Conservation (phyloP, 1,140 invertebrate genomes). For the Ooceraea biroi region DNA sequence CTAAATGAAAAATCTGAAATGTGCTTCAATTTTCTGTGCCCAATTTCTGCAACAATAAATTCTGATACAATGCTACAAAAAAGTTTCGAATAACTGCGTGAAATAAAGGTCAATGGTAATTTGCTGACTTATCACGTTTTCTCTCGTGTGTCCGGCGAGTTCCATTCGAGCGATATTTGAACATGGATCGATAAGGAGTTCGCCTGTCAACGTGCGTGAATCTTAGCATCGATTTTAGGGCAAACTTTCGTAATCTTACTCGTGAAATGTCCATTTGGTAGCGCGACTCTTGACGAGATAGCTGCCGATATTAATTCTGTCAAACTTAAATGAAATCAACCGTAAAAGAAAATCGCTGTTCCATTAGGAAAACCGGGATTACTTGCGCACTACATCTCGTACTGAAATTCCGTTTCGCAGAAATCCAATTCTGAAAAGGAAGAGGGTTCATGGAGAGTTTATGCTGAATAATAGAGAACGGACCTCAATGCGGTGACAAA, state of each 20-base stretch:
- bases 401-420: neutral
- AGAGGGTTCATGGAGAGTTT: neutral
- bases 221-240: too few species aligned
- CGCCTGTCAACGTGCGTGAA: neutral
- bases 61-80: neutral
- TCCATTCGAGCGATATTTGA: neutral
- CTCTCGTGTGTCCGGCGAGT: neutral
- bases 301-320: too few species aligned
- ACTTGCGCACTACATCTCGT: neutral
- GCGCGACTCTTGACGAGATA: too few species aligned
- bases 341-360: neutral
- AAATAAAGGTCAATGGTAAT: neutral
- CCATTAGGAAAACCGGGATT: neutral
- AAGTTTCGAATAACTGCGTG: neutral
- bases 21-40: neutral
- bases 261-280: too few species aligned
- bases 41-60: neutral
- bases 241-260: too few species aligned
- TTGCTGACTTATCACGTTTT: neutral
- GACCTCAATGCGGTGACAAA: neutral
- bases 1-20: neutral
- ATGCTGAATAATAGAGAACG: slow-evolving; percentile 43
- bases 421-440: neutral
- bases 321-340: too few species aligned
- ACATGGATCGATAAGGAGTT: neutral